Evolutionary conservation across 1,140 invertebrate genomes (phyloP).

Genomic region (Drosophila mojavensis): DNA sequence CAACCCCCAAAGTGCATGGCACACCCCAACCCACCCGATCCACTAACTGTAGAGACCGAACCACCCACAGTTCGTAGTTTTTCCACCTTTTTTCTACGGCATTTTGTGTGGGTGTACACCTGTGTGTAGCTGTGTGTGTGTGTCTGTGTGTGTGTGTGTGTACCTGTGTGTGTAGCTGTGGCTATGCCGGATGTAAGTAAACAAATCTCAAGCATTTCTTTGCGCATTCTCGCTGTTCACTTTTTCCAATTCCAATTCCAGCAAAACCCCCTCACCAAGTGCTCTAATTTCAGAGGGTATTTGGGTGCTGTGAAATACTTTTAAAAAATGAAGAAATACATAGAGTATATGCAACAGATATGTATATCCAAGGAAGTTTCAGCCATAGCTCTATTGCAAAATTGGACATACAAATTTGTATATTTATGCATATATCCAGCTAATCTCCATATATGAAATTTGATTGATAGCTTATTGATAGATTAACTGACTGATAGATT

Average conservation of each 20-base stretch:
- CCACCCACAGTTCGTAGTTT: slow-evolving; percentile 1
- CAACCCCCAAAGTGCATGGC: slow-evolving; percentile 5
- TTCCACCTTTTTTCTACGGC: not conserved
- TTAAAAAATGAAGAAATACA: not conserved
- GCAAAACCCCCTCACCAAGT: not conserved
- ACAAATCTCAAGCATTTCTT: slow-evolving; percentile 76
- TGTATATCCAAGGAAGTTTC: no score
- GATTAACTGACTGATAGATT: no score
- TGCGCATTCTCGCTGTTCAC: slow-evolving; percentile 45
- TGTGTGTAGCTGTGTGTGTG: slow-evolving; percentile 19
- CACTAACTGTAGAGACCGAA: not conserved
- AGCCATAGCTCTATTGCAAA: no score
- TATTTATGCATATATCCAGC: no score
- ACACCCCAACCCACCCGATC: not conserved
- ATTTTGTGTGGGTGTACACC: slow-evolving; percentile 16
- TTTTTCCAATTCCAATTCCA: slow-evolving; percentile 27
- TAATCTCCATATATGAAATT: no score
- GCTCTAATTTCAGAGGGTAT: not conserved
- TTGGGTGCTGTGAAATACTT: not conserved
- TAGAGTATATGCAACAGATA: slow-evolving; percentile 10
- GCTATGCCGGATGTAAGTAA: slow-evolving; percentile 74
- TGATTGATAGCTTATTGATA: no score
- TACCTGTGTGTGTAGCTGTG: slow-evolving; percentile 26
- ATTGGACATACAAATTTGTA: no score
- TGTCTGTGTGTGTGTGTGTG: not conserved